Conservation (phyloP, 2,888 invertebrate genomes). For the Lasiommata megera region DNA sequence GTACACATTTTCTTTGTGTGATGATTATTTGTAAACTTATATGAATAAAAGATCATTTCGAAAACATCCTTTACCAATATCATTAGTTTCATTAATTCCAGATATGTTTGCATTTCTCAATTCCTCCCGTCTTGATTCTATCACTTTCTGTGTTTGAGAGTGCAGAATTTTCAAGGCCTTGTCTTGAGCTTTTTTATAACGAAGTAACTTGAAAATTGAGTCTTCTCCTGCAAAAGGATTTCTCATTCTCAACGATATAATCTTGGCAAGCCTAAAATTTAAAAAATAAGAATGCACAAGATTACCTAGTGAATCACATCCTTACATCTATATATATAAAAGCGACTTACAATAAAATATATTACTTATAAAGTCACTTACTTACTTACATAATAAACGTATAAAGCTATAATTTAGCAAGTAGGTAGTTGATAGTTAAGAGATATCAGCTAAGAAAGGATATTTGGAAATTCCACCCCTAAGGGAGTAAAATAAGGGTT, state of each 20-base stretch:
- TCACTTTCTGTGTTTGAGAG: constrained; percentile 65
- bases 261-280: constrained; percentile 27
- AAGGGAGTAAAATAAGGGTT: too few species aligned
- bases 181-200: constrained; percentile 80
- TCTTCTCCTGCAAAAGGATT: constrained; percentile 55
- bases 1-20: too few species aligned
- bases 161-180: constrained; percentile 68
- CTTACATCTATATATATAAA: too few species aligned
- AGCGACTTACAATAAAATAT: too few species aligned
- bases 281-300: background rate
- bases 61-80: constrained; percentile 46
- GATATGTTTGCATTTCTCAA: constrained; percentile 49
- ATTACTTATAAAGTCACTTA: too few species aligned
- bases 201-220: constrained; percentile 70
- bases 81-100: constrained; percentile 39
- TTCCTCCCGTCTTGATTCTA: constrained; percentile 58
- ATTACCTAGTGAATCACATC: too few species aligned
- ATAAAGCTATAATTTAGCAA: too few species aligned
- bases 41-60: background rate
- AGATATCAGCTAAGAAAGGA: too few species aligned
- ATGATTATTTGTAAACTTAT: too few species aligned
- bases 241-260: constrained; percentile 55
- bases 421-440: too few species aligned
- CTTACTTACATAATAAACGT: too few species aligned
- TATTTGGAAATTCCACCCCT: too few species aligned